These are phyloP conservation scores for Panulirus ornatus DNA, from an alignment of 1,140 invertebrate species.

Conservation along the genomic window DNA sequence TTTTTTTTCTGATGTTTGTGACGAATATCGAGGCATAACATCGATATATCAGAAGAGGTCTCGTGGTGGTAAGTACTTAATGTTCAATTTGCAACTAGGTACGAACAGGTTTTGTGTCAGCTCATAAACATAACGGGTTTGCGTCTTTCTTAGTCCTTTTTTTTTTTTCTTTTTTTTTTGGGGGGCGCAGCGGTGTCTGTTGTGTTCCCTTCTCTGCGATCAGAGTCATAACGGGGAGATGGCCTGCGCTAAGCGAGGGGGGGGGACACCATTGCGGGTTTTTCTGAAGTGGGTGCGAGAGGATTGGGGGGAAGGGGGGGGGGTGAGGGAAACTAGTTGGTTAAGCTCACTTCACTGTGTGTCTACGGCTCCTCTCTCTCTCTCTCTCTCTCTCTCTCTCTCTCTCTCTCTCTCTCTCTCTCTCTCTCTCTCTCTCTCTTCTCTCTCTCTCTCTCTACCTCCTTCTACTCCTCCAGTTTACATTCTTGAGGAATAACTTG, in stretches of 20 bases:
- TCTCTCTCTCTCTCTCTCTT: constrained; percentile 20
- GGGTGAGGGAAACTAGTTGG: no score
- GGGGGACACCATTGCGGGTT: no score
- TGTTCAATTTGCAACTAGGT: constrained; percentile 41
- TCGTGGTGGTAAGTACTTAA: constrained; percentile 51
- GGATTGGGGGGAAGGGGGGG: no score
- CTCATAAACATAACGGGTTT: constrained; percentile 63
- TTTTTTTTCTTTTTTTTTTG: neutral
- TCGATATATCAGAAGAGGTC: no score
- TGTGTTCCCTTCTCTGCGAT: neutral
- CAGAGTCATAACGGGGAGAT: no score
- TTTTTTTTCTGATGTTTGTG: no score
- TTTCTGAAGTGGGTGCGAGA: no score
- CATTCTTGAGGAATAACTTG: neutral
- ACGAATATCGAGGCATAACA: no score
- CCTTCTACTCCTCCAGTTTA: neutral
- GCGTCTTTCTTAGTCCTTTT: neutral
- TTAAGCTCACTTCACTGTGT: constrained; percentile 27
- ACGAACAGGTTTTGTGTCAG: constrained; percentile 12
- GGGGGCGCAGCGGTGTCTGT: no score
- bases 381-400: neutral
- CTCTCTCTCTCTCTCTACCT: neutral
- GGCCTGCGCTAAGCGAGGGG: no score
- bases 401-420: constrained; percentile 18
- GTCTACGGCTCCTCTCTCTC: neutral